A percentile compares a stretch with the other conserved stretches of the same genome.
Conservation (phyloP, 1,140 invertebrate genomes). For the Drosophila carrolli region DNA sequence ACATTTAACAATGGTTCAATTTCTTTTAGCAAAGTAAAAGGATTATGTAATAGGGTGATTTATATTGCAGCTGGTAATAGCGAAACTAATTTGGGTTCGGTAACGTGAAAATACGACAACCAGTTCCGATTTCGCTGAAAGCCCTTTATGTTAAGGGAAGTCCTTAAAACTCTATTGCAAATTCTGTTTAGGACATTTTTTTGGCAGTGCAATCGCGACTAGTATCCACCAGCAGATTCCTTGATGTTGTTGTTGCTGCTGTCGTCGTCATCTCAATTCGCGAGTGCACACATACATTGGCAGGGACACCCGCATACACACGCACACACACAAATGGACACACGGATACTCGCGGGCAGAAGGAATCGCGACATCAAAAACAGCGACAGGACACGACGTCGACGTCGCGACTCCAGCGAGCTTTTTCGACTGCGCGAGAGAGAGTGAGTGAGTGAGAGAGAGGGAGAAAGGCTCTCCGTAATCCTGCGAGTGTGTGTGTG, state of each 20-base stretch:
- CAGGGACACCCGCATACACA: slow-evolving; percentile 30
- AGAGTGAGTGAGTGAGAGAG: slow-evolving; percentile 11
- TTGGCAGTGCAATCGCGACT: slow-evolving; percentile 37
- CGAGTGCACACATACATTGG: slow-evolving; percentile 38
- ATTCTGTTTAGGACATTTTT: neutral
- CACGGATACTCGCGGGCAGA: neutral
- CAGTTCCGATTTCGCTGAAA: too few relatives aligned
- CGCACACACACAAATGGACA: neutral
- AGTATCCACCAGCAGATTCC: slow-evolving; percentile 44
- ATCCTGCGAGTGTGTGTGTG: slow-evolving; percentile 24
- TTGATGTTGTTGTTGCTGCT: slow-evolving; percentile 29
- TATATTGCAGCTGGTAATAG: neutral
- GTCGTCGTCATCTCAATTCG: slow-evolving; percentile 80
- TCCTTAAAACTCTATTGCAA: too few relatives aligned
- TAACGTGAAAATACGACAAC: too few relatives aligned
- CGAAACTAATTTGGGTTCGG: too few relatives aligned
- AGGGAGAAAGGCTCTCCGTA: slow-evolving; percentile 33
- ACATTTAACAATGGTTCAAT: too few relatives aligned
- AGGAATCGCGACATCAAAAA: slow-evolving; percentile 56
- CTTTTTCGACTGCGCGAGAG: slow-evolving; percentile 34
- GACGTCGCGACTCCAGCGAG: slow-evolving; percentile 62
- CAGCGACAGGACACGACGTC: slow-evolving; percentile 53
- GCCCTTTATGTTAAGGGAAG: too few relatives aligned
- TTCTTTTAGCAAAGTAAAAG: too few relatives aligned
- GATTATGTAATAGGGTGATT: too few relatives aligned